phyloP scores from a whole-genome alignment of 2,888 invertebrate genomes.

The Gibbula magus region DNA sequence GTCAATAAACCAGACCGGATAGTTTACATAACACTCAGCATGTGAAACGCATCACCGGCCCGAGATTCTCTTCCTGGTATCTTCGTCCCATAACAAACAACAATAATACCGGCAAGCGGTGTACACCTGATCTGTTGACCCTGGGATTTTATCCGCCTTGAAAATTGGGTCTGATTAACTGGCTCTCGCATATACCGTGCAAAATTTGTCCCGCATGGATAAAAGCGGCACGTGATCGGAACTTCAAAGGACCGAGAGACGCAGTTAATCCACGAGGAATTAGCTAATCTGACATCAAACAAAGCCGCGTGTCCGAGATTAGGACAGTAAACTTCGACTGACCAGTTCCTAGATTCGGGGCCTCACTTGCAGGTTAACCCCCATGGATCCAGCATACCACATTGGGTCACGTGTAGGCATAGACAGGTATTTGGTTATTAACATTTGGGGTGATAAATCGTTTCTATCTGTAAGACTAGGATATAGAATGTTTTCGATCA shows the following conservation, averaged over 20 bases:
- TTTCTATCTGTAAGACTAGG: too few species aligned
- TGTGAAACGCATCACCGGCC: too few species aligned
- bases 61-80: not conserved
- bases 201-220: conserved; percentile 11
- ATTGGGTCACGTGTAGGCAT: too few species aligned
- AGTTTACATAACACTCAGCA: too few species aligned
- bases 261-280: conserved; percentile 14
- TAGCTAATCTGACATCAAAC: conserved; percentile 14
- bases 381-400: not conserved
- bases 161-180: not conserved
- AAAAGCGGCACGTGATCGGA: conserved; percentile 19
- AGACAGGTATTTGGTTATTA: too few species aligned
- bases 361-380: not conserved
- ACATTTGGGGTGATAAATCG: too few species aligned
- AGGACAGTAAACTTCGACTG: conserved; percentile 3
- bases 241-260: not conserved
- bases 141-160: conserved; percentile 2
- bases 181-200: not conserved
- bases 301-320: conserved; percentile 17
- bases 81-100: not conserved
- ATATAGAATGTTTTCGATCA: too few species aligned
- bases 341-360: not conserved
- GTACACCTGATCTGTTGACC: conserved; percentile 5
- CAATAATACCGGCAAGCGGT: not conserved
- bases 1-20: too few species aligned